phyloP scores from a whole-genome alignment of 2,797 vertebrate species.

The Phrynocephalus forsythii region DNA sequence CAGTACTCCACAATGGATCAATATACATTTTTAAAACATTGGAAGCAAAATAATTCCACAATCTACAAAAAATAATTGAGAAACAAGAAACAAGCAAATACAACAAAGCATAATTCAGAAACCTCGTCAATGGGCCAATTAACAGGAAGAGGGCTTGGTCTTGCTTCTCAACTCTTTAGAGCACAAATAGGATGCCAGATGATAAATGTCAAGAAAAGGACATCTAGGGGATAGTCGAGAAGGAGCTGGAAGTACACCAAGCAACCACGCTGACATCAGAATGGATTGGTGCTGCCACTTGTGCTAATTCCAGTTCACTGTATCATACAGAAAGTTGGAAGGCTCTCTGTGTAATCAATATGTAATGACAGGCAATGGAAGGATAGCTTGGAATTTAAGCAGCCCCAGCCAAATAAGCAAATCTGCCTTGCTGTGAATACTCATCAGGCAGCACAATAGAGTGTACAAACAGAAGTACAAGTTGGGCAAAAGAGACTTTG shows the following conservation, averaged over 20 bases:
- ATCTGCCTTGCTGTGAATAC: slow-evolving; percentile 38
- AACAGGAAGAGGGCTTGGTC: slow-evolving; percentile 3
- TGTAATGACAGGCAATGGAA: slow-evolving; percentile 49
- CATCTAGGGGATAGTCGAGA: slow-evolving; percentile 15
- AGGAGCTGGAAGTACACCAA: slow-evolving; percentile 58
- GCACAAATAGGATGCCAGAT: slow-evolving; percentile 33
- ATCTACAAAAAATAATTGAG: neutral
- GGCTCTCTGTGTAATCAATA: slow-evolving; percentile 56
- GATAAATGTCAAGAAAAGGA: slow-evolving; percentile 54
- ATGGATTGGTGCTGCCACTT: slow-evolving; percentile 39
- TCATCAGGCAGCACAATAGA: slow-evolving; percentile 27
- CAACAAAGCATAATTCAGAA: neutral
- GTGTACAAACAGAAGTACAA: slow-evolving; percentile 3
- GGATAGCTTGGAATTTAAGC: slow-evolving; percentile 45
- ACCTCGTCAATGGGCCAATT: neutral
- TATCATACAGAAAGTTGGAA: slow-evolving; percentile 36
- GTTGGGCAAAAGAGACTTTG: slow-evolving; percentile 14
- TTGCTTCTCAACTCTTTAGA: slow-evolving; percentile 7
- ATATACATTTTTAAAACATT: neutral
- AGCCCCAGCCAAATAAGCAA: slow-evolving; percentile 26
- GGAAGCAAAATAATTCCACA: neutral
- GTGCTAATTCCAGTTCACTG: slow-evolving; percentile 44
- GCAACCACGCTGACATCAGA: slow-evolving; percentile 31
- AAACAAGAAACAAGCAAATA: too few relatives aligned
- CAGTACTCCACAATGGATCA: too few relatives aligned